Conservation (phyloP, 2,113 vertebrate genomes). For the Pterophyllum scalare region DNA sequence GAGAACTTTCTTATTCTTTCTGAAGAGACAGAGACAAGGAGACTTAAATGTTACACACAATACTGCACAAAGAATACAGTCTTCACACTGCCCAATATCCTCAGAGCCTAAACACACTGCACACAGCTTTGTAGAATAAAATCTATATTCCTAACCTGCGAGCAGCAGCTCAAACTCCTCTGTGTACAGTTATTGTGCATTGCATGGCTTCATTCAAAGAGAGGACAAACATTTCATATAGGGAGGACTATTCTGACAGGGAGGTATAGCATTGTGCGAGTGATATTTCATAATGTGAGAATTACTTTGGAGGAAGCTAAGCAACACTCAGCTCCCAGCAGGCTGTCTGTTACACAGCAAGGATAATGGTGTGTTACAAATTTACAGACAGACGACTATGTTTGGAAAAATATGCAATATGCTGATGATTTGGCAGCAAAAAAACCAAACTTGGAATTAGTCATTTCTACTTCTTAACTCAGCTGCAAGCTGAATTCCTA, state of each 20-base stretch:
- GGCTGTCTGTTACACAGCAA: constrained; percentile 26
- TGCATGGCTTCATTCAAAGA: constrained; percentile 31
- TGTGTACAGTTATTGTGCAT: constrained; percentile 42
- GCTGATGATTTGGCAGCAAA: neutral
- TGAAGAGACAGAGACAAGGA: constrained; percentile 46
- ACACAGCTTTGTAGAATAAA: constrained; percentile 12
- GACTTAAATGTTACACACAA: neutral
- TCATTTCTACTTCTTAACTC: neutral
- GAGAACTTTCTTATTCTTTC: constrained; percentile 77
- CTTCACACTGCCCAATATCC: neutral
- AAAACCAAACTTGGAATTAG: neutral
- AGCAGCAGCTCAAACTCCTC: constrained; percentile 24
- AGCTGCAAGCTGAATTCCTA: neutral
- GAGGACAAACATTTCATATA: constrained; percentile 72
- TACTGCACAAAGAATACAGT: neutral
- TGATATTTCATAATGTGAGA: constrained; percentile 66
- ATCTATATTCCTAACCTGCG: constrained; percentile 35
- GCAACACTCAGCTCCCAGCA: constrained; percentile 49
- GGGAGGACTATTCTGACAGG: constrained; percentile 62
- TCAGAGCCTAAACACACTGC: neutral
- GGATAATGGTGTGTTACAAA: constrained; percentile 24
- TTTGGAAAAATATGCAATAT: neutral
- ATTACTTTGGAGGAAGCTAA: constrained; percentile 55
- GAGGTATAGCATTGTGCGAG: neutral
- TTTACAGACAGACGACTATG: constrained; percentile 27